Base-by-base conservation (phyloP, 2,888 invertebrate species). In the Thumatha senex region DNA sequence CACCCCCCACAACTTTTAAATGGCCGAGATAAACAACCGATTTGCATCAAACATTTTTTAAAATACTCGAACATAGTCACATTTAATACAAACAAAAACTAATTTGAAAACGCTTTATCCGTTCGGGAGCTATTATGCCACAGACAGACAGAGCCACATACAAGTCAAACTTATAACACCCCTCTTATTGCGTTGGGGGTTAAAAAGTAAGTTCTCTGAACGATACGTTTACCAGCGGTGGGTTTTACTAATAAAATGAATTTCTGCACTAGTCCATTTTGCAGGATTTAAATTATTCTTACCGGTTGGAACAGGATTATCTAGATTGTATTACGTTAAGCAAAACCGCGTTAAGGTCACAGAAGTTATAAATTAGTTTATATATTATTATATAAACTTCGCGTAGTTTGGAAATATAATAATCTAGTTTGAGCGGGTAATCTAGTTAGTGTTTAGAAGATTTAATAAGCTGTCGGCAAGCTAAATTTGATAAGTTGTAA, bases 401-500 rank as follows among this genome's bases (percentile, higher is more conserved):
- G 36, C 41, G 18, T 46, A 49, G 15, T 11, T 40, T 40, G 41
- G 35, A 46, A 58, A 58, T 58, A 51, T 36, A 52, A 54, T 51
- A 61, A 58, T 56, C 31, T 48, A 48, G 41, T 56, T 48, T 61
- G 38, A 34, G 35, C 14, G 35, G 14, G 24, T 59, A 68, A 66
- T 63, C 49, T 42, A 35, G 54, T 60, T 56, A 56, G 51, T 15
- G 12, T 48, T 51, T 63, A 57, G 54, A 55, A 56, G 47, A 53
- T 63, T 54, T 54, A 53, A 60, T 71, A 67, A 61, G 51, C 46
- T 52, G 56, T 58, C 55, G 63, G 47, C 58, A 71, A 76, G 58
- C 71, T 74, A 71, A 70, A 76, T 70, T 62, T 65, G 60, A 68
- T 67, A 74, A 76, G 70, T 76, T 75, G 49, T 54, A 67, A 59